These are phyloP conservation scores for Artibeus jamaicensis DNA, from an alignment of 2,797 vertebrate genomes.

Conservation along the genomic window DNA sequence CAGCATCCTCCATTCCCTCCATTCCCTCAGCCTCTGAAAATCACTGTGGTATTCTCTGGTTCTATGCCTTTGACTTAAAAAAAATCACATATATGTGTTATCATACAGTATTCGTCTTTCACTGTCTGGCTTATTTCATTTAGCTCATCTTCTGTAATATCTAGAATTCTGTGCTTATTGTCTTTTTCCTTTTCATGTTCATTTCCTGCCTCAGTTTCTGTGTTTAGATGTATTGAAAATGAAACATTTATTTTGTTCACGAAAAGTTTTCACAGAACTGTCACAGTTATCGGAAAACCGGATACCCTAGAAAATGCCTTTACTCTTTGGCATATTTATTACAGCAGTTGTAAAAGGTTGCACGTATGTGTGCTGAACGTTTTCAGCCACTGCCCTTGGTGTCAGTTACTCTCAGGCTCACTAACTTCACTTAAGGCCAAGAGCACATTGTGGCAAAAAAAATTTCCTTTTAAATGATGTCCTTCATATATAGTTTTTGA, in stretches of 20 bases:
- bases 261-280: neutral
- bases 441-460: slow-evolving; percentile 21
- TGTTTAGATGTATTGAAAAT: neutral
- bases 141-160: neutral
- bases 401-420: neutral
- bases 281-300: neutral
- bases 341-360: neutral
- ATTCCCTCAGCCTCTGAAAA: neutral
- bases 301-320: neutral
- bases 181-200: neutral
- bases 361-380: neutral
- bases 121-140: neutral
- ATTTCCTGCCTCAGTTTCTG: neutral
- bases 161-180: neutral
- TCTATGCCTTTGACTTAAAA: neutral
- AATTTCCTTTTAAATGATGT: slow-evolving; percentile 40
- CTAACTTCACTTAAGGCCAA: neutral
- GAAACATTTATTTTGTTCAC: neutral
- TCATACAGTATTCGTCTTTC: neutral
- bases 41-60: neutral
- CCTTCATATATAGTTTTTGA: neutral
- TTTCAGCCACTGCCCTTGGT: neutral
- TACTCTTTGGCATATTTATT: neutral
- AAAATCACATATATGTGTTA: neutral
- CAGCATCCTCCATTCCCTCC: neutral